Base-by-base conservation (phyloP, 53 echinoderm and acorn worm species). In the Echinometra lucunter region DNA sequence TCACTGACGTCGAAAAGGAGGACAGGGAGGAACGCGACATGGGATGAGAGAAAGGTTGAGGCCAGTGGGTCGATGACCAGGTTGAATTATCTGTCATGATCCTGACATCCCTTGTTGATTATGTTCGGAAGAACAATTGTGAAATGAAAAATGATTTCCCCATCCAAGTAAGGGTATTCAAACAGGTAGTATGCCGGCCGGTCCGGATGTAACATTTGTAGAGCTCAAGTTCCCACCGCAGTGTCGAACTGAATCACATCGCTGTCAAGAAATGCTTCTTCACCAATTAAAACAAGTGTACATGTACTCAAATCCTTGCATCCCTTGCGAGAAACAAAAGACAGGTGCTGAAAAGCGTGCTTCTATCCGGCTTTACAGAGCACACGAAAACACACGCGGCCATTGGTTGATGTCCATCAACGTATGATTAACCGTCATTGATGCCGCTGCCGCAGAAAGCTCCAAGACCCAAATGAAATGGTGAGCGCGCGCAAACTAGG, bases 401-500 rank as follows among this genome's bases (percentile, higher is more conserved):
- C 53, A 85, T 85, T 85, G 85, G 85, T 47, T 85, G 85, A 85
- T 45, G 49, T 53, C 85, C 49, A 45, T 85, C 85, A n/a, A 85
- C 85, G 85, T 85, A 45, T 85, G 85, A 85, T 85, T 85, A 85
- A 49, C 27, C 85, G 85, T 85, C 85, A 85, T 85, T 45, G 82
- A 44, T 85, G 47, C 49, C 49, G 45, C 85, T n/a, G 49, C 53
- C 49, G 49, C 85, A n/a, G 42, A 85, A 47, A 85, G n/a, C 11
- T n/a, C n/a, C 6, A 85, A 17, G 85, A 85, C 13, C 49, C 75
- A 38, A 17, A 75, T 38, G 37, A 75, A 78, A 19, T 78, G 78
- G 38, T 12, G 78, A 78, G 42, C 38, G 78, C 78, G 42, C 78
- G 38, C 42, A 23, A 78, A 78, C 42, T 40, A 19, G 38, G 7